These are phyloP conservation scores for Zoanthus sansibaricus DNA, from an alignment of 92 coral and sea anemone species.

Conservation along the genomic window DNA sequence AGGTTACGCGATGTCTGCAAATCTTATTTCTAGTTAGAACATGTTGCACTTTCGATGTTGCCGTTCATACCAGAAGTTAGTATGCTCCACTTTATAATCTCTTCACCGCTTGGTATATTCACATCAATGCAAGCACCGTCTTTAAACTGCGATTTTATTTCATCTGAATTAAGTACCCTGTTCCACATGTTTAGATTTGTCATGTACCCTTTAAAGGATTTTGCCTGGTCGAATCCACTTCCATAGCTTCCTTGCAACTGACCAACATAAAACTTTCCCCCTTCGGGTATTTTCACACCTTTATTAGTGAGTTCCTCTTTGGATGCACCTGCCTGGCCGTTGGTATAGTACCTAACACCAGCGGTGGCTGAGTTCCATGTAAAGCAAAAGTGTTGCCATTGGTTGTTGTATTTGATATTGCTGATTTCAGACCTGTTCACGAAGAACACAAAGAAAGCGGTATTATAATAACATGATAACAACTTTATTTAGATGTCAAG, in stretches of 20 bases:
- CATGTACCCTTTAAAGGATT: conserved; percentile 2
- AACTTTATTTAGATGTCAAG: too few species aligned
- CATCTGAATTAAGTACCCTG: not conserved
- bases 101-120: not conserved
- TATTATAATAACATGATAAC: too few species aligned
- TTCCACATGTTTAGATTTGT: not conserved
- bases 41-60: too few species aligned
- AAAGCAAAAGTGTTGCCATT: conserved; percentile 6
- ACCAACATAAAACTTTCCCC: conserved; percentile 3
- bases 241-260: conserved; percentile 10
- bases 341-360: not conserved
- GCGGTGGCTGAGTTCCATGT: not conserved
- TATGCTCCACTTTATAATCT: conserved; percentile 1
- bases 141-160: not conserved
- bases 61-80: too few species aligned
- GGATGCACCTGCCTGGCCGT: not conserved
- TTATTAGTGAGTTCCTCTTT: not conserved
- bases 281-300: not conserved
- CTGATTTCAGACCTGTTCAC: not conserved
- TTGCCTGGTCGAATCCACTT: not conserved
- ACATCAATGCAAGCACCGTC: not conserved
- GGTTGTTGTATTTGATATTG: not conserved
- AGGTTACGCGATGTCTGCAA: too few species aligned
- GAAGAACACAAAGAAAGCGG: not conserved
- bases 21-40: too few species aligned